Evolutionary conservation across 2,888 invertebrate genomes (phyloP).

Genomic region (Polia nebulosa): DNA sequence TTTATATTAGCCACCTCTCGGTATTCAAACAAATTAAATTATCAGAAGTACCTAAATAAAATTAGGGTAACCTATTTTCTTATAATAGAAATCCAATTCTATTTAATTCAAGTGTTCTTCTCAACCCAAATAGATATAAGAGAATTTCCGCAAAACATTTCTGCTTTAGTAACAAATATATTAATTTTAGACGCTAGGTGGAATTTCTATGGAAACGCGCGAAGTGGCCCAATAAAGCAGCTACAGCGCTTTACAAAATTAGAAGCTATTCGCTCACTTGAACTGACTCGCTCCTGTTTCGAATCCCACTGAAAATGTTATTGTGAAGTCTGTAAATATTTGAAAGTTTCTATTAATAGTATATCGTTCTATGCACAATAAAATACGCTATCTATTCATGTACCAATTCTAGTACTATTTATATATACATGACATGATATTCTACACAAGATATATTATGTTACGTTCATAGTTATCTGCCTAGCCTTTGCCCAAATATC

Average conservation of each 20-base stretch:
- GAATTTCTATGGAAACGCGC: constrained; percentile 24
- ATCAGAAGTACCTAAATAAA: no score
- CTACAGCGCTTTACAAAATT: constrained; percentile 57
- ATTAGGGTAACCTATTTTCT: neutral
- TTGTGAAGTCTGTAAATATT: constrained; percentile 46
- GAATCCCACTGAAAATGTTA: constrained; percentile 39
- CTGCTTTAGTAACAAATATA: constrained; percentile 16
- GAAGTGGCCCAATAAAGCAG: constrained; percentile 40
- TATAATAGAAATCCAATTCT: neutral
- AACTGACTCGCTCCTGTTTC: constrained; percentile 27
- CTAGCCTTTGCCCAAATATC: no score
- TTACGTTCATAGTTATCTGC: no score
- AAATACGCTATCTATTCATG: no score
- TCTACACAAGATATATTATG: no score
- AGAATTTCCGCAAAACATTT: constrained; percentile 22
- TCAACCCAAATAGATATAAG: neutral
- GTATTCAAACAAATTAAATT: neutral
- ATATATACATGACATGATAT: no score
- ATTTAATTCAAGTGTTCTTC: neutral
- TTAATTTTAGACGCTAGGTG: constrained; percentile 41
- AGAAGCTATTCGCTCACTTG: constrained; percentile 40
- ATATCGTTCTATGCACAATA: constrained; percentile 8
- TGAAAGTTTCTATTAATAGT: constrained; percentile 21
- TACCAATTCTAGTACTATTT: no score
- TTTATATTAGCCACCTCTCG: neutral